These are phyloP conservation scores for Tetranychus piercei DNA, from an alignment of 2,888 invertebrate genomes.

Conservation along the genomic window DNA sequence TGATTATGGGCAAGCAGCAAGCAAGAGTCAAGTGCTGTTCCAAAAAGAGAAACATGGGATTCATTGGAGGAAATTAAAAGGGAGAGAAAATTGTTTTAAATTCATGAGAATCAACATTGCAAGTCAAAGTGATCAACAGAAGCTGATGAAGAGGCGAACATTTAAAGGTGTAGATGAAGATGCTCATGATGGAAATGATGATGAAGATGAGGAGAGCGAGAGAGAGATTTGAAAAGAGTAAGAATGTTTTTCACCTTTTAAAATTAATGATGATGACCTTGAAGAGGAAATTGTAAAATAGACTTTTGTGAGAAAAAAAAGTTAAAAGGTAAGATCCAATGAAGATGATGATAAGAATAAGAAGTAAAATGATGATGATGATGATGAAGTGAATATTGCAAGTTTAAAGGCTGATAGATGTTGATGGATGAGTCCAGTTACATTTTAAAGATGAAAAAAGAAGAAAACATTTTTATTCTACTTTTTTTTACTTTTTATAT, in stretches of 20 bases:
- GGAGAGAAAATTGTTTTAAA: too few relatives aligned
- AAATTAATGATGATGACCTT: not conserved
- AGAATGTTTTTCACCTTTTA: not conserved
- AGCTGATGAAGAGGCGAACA: not conserved
- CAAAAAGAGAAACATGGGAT: too few relatives aligned
- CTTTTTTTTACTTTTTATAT: not conserved
- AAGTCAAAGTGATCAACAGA: not conserved
- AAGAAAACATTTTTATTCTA: not conserved
- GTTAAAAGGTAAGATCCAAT: not conserved
- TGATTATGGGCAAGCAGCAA: too few relatives aligned
- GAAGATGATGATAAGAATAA: not conserved
- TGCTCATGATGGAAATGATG: not conserved
- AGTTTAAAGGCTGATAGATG: not conserved
- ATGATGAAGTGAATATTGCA: not conserved
- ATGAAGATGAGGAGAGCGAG: not conserved
- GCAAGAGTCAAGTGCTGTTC: too few relatives aligned
- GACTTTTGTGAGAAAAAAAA: not conserved
- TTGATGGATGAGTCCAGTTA: not conserved
- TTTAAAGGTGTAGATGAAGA: not conserved
- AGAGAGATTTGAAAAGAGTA: too few relatives aligned
- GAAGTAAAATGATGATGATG: not conserved
- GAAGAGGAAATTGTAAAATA: not conserved
- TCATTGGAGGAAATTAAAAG: too few relatives aligned
- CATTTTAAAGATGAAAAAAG: not conserved
- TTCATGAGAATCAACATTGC: not conserved